Evolutionary conservation across 2,888 invertebrate species (phyloP), one percentile per base, ranked within the genome.

Genomic region (Adelphocoris suturalis): DNA sequence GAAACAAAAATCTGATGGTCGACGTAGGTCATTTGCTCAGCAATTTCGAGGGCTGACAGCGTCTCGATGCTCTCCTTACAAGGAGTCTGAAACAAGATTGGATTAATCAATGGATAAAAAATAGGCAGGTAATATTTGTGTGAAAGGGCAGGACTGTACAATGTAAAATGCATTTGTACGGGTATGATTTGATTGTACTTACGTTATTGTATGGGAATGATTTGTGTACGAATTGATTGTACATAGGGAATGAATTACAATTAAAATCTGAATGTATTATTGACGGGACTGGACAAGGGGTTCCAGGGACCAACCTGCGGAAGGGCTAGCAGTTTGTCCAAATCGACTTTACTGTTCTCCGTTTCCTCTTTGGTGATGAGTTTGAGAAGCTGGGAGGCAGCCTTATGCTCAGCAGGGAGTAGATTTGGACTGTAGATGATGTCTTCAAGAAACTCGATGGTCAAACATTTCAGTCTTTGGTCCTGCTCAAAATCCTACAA

Each of bases 1-100:
- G 96, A 95, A 90, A 97, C 95, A 93, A 98, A 98, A 92, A 98
- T 98, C 93, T 98, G 97, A 93, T 98, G 98, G 93, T 98, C 98
- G 92, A 98, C 94, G 93, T 96, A 98, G 0, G 98, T 98, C 95
- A 98, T 96, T 93, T 98, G 98, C 93, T 98, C 98, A 0, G 98
- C 98, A 90, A 98, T 97, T 94, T 98, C 98, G 61, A 98, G 94
- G 0, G 98, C 98, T 27, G 97, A 97, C 16, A 98, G 93, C 0
- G 97, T 96, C 93, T 98, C 97, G 90, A 97, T 96, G 92, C 95
- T 97, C 92, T 98, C 98, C 92, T 96, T 97, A 86, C 96, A 97
- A 85, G 96, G 96, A 68, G 95, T 94, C 97, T 97, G 93, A 86
- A 94, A 94, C 87, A 61, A 81, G 16, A 57, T 37, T 37, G 7